Evolutionary conservation across 2,797 vertebrate species (phyloP), one percentile per base, ranked within the genome.

Genomic region (Mareca penelope): DNA sequence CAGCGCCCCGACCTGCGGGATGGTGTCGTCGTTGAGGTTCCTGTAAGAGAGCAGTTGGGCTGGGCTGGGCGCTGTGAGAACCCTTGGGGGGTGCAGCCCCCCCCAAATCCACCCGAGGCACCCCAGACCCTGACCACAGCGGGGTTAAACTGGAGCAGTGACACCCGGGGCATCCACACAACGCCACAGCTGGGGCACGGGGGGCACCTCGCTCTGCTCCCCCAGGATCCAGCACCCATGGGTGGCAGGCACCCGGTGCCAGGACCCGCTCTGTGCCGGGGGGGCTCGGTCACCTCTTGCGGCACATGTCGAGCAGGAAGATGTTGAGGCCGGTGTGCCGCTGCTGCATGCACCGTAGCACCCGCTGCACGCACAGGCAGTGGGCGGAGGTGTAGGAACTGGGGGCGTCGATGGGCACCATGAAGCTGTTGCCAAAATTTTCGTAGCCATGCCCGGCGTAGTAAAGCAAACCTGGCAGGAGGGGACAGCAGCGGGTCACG

Each of bases 381-480:
- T 98, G 98, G 13, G 98, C 96, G 0, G 98, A 98, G 1, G 98
- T 99, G 95, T 98, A 98, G 35, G 98, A 97, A 15, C 92, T 95
- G 1, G 98, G 98, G 0, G 98, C 98, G 0, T 99, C 98, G 1
- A 98, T 98, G 73, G 98, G 98, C 79, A 99, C 98, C 98, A 99
- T 99, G 95, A 99, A 99, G 94, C 98, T 99, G 98, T 99, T 99
- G 67, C 98, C 98, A 2, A 97, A 99, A 82, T 99, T 99, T 94
- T 99, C 98, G 46, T 99, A 99, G 83, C 98, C 98, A 0, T 99
- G 98, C 57, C 98, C 98, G 0, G 98, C 98, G 4, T 98, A 99
- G 96, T 99, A 99, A n/a, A 99, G 97, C 95, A 99, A 95, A 71
- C 98, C 98, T 99, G 96, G 7, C 3, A 2, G 64, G 50, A 48